Evolutionary conservation across 2,888 invertebrate genomes (phyloP).

Genomic region (Stomorhina lunata): DNA sequence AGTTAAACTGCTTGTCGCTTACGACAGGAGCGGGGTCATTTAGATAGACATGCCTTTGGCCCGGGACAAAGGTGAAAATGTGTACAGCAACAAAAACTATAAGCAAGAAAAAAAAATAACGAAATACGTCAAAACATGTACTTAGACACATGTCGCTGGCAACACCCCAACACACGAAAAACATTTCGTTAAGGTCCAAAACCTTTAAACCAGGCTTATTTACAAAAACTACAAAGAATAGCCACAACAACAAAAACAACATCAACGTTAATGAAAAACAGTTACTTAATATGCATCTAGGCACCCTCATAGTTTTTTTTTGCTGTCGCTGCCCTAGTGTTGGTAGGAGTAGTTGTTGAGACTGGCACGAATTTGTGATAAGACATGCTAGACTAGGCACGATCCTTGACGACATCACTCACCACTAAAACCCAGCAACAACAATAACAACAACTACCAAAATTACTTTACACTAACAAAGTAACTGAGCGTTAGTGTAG

Average conservation of each 20-base stretch:
- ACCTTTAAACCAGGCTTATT: conserved; percentile 50
- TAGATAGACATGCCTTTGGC: conserved; percentile 39
- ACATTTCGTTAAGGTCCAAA: conserved; percentile 34
- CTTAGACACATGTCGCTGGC: conserved; percentile 65
- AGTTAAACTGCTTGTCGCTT: neutral
- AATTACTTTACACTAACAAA: neutral
- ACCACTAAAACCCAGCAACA: too few relatives aligned
- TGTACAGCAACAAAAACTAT: conserved; percentile 29
- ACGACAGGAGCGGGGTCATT: conserved; percentile 58
- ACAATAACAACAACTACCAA: conserved; percentile 11
- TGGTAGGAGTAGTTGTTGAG: conserved; percentile 35
- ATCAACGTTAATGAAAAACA: conserved; percentile 48
- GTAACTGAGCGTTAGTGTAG: neutral
- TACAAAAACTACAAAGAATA: conserved; percentile 11
- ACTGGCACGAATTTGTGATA: conserved; percentile 64
- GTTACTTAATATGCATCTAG: conserved; percentile 61
- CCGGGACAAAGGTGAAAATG: conserved; percentile 59
- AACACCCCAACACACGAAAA: conserved; percentile 63
- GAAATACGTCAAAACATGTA: conserved; percentile 65
- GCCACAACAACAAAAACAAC: conserved; percentile 10
- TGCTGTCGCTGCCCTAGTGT: conserved; percentile 8
- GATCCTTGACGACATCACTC: conserved; percentile 65
- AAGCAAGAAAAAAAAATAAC: conserved; percentile 50
- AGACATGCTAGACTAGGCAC: conserved; percentile 63
- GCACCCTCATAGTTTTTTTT: conserved; percentile 56